Percentiles rank a stretch among this genome's conserved stretches.
These are phyloP conservation scores for Amphipoea lucens DNA, from an alignment of 2,888 invertebrate genomes.

Conservation along the genomic window DNA sequence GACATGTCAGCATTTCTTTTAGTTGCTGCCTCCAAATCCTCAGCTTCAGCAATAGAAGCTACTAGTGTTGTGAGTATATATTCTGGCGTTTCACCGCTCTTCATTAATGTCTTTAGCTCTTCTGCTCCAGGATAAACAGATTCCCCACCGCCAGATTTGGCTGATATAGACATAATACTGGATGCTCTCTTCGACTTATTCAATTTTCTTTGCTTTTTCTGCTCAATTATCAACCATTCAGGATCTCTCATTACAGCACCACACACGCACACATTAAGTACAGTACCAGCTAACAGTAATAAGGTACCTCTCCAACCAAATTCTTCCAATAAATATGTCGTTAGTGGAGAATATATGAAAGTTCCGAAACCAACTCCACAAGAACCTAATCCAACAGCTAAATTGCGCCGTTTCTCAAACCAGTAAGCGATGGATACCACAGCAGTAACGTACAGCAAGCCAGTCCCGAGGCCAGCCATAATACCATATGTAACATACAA, in stretches of 20 bases:
- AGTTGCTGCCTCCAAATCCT: conserved; percentile 85
- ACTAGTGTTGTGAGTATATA: conserved; percentile 91
- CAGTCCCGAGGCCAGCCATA: conserved; percentile 95
- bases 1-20: conserved; percentile 87
- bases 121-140: conserved; percentile 92
- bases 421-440: conserved; percentile 98
- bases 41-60: conserved; percentile 90
- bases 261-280: conserved; percentile 96
- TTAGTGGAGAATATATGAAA: conserved; percentile 96
- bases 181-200: conserved; percentile 89
- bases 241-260: conserved; percentile 97
- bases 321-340: conserved; percentile 93
- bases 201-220: conserved; percentile 90
- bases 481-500: conserved; percentile 96
- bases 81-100: conserved; percentile 93
- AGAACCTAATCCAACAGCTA: conserved; percentile 96
- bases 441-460: conserved; percentile 96
- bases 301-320: conserved; percentile 96
- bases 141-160: conserved; percentile 88
- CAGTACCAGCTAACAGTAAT: conserved; percentile 94
- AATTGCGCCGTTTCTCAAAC: conserved; percentile 96
- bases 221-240: conserved; percentile 94
- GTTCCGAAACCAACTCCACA: conserved; percentile 97
- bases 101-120: conserved; percentile 92
- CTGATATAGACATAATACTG: conserved; percentile 89